Evolutionary conservation across 2,797 vertebrate species (phyloP), one percentile per base, ranked within the genome.

Genomic region (Carduelis carduelis): DNA sequence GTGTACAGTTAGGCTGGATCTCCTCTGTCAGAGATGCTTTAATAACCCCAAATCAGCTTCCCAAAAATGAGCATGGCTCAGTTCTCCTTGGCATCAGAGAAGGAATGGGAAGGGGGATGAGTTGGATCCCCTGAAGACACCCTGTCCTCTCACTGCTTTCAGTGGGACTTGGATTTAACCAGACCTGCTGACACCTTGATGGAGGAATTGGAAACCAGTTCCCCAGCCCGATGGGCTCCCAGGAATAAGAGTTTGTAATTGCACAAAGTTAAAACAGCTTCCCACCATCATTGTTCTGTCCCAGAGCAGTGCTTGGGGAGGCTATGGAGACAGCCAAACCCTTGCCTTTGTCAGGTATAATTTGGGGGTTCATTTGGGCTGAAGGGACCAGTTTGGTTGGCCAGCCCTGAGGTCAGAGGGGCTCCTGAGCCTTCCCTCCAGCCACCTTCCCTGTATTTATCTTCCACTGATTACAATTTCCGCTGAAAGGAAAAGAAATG

Each of bases 391-490:
- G 70, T 34, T 69, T 82, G 49, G 68, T 70, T 89, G 63, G 61
- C 84, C 83, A 72, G 1, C 41, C 41, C 28, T 3, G 5, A 85
- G 81, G 83, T 87, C 85, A 82, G 85, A 78, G 55, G 60, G 56
- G 68, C 24, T 70, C 80, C 55, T 30, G 68, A 92, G 89, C 63
- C 44, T n/a, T 26, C 14, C 64, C 81, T 60, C 37, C 70, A 37
- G 41, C 44, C 44, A n/a, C 92, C 70, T 86, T 72, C 12, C 3
- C 71, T 55, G 53, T 95, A 87, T 94, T 97, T 96, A 92, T 77
- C 76, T 95, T 95, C 87, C 59, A 80, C 92, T 94, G 95, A 95
- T 96, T 92, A 91, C 81, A 89, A 28, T 92, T 97, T 96, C 82
- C 68, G 16, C 71, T 49, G n/a, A 83, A 53, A 56, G 75, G 14